These are phyloP conservation scores for Tangara arthus DNA, from an alignment of 2,797 vertebrate genomes.

Conservation along the genomic window DNA sequence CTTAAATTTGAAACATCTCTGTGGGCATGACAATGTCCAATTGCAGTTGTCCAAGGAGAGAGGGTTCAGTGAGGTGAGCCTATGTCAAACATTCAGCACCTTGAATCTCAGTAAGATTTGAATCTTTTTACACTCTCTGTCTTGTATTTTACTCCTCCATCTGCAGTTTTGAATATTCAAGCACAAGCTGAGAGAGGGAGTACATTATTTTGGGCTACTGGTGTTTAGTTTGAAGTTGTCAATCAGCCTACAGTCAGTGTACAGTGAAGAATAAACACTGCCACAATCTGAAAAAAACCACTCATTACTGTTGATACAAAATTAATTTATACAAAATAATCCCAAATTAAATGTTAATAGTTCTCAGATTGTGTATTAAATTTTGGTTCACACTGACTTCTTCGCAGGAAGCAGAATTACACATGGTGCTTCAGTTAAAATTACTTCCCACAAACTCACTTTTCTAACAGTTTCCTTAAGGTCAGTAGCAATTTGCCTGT, in stretches of 20 bases:
- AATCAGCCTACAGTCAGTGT: conserved; percentile 1
- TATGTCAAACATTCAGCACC: background rate
- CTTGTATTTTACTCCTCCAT: conserved; percentile 51
- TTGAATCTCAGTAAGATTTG: background rate
- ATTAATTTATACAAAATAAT: background rate
- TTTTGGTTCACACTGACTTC: background rate
- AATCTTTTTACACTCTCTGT: background rate
- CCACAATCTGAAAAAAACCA: background rate
- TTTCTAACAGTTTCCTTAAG: background rate
- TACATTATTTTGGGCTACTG: conserved; percentile 56
- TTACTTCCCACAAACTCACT: background rate
- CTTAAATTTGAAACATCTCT: background rate
- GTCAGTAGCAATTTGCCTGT: background rate
- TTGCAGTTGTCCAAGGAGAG: background rate
- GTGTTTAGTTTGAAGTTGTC: conserved; percentile 57
- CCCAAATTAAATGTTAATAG: background rate
- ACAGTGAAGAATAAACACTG: conserved; percentile 14
- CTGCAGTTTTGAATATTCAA: conserved; percentile 63
- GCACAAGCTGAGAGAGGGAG: conserved; percentile 31
- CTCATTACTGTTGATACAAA: background rate
- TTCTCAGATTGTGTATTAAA: background rate
- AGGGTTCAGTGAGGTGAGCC: background rate
- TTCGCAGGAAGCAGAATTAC: background rate
- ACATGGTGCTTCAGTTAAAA: background rate
- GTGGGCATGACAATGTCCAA: background rate